phyloP scores from a whole-genome alignment of 2,113 vertebrate species.

The Phasianus colchicus region DNA sequence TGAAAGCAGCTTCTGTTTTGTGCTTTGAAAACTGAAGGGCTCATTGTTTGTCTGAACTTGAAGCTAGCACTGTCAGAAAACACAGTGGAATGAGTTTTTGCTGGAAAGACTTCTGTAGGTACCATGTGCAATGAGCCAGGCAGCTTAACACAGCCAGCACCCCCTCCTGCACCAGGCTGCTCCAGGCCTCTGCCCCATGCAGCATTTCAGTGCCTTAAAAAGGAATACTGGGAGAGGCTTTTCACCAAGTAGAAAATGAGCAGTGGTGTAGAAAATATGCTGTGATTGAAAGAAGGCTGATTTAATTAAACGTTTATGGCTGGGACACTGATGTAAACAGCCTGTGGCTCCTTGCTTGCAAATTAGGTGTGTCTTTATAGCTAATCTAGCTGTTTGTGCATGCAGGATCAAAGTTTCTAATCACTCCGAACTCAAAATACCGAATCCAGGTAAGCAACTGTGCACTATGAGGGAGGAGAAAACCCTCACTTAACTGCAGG shows the following conservation, averaged over 20 bases:
- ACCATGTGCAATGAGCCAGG: background rate
- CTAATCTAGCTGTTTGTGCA: background rate
- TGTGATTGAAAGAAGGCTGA: background rate
- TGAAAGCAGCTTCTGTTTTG: background rate
- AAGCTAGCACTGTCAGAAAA: background rate
- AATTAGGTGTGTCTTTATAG: constrained; percentile 22
- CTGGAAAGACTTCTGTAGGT: background rate
- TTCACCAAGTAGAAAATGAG: constrained; percentile 12
- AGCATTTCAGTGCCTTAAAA: background rate
- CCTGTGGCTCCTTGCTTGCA: constrained; percentile 32
- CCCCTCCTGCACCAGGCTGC: background rate
- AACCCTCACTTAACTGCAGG: background rate
- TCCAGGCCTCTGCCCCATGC: background rate
- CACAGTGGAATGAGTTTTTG: background rate
- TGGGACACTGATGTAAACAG: constrained; percentile 40
- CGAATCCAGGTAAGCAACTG: background rate
- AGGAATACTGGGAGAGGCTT: background rate
- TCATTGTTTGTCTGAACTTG: background rate
- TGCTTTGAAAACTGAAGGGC: background rate
- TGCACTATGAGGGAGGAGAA: background rate
- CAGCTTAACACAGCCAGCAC: background rate
- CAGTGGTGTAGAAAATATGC: constrained; percentile 36
- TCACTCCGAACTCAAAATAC: background rate
- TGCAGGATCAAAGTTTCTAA: background rate
- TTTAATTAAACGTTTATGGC: constrained; percentile 46